These are phyloP conservation scores for Tetheella fluctuosa DNA, from an alignment of 2,888 invertebrate species.

Conservation along the genomic window DNA sequence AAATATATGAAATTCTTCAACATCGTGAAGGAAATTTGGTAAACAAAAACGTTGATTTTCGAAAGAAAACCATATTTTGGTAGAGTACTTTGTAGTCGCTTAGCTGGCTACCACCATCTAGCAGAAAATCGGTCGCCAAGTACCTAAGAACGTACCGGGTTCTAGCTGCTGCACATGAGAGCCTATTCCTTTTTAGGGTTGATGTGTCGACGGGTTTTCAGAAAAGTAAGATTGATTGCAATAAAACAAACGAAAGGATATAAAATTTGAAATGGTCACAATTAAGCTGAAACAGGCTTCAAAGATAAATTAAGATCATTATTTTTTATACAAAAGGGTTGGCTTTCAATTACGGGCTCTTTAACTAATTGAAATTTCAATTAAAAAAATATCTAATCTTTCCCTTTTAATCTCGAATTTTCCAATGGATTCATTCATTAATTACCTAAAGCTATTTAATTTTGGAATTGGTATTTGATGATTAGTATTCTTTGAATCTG, in stretches of 20 bases:
- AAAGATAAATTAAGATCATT: slow-evolving; percentile 16
- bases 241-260: not conserved
- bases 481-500: not conserved
- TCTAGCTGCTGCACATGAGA: too few species aligned
- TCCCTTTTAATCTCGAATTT: slow-evolving; percentile 6
- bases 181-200: too few species aligned
- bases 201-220: too few species aligned
- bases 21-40: too few species aligned
- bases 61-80: too few species aligned
- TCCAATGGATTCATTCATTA: slow-evolving; percentile 1
- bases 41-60: too few species aligned
- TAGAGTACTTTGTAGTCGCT: too few species aligned
- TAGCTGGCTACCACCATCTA: too few species aligned
- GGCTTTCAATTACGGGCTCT: slow-evolving; percentile 6
- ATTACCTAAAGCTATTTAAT: not conserved
- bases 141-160: too few species aligned
- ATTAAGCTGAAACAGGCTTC: slow-evolving; percentile 9
- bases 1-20: too few species aligned
- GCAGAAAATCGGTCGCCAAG: too few species aligned
- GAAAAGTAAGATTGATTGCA: not conserved
- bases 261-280: not conserved
- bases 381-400: slow-evolving; percentile 1
- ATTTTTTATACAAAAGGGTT: slow-evolving; percentile 7
- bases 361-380: slow-evolving; percentile 7
- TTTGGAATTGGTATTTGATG: not conserved